phyloP scores from a whole-genome alignment of 2,888 invertebrate genomes.

The Fragum whitleyi region DNA sequence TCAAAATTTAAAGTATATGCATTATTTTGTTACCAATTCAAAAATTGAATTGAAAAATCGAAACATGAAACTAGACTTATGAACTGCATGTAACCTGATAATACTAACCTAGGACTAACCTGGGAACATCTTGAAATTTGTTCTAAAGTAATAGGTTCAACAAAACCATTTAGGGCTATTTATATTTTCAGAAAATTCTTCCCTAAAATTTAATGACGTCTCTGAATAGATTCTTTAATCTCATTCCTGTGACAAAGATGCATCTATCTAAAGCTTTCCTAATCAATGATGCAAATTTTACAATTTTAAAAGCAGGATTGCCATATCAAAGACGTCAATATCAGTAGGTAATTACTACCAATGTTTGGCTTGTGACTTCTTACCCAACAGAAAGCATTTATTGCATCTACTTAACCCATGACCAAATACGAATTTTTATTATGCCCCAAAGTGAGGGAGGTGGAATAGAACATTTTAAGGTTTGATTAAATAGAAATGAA shows the following conservation, averaged over 20 bases:
- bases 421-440: not conserved
- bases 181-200: constrained; percentile 4
- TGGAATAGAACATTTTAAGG: too few relatives aligned
- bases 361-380: not conserved
- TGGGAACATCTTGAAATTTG: not conserved
- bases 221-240: constrained; percentile 4
- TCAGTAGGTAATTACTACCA: constrained; percentile 1
- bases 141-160: not conserved
- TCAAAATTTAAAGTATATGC: too few relatives aligned
- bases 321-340: not conserved
- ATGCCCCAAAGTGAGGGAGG: too few relatives aligned
- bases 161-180: not conserved
- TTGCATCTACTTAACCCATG: not conserved
- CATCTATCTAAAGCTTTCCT: not conserved
- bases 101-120: too few relatives aligned
- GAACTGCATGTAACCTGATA: too few relatives aligned
- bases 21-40: too few relatives aligned
- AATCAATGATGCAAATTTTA: constrained; percentile 4
- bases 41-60: too few relatives aligned
- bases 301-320: not conserved
- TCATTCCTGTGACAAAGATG: not conserved
- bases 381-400: not conserved
- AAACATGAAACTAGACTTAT: too few relatives aligned
- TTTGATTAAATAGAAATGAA: too few relatives aligned
- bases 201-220: constrained; percentile 2